Evolutionary conservation across 2,797 vertebrate species (phyloP).

Genomic region (Aerospiza tachiro): DNA sequence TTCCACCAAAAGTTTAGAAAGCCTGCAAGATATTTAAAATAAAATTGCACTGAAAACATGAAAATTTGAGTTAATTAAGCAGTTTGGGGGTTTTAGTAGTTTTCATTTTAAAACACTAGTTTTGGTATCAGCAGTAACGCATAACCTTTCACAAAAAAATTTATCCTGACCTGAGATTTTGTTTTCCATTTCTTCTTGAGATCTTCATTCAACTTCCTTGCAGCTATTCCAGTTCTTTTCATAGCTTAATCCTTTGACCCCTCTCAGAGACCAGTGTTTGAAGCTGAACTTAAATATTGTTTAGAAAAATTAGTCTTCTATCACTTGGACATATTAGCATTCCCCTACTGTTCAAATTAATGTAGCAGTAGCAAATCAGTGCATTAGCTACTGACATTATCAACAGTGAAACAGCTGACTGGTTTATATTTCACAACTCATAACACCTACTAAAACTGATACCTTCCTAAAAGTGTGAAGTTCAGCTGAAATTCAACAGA

Average conservation of each 20-base stretch:
- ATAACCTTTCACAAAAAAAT: neutral
- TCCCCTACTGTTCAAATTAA: neutral
- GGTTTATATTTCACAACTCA: neutral
- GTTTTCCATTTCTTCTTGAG: neutral
- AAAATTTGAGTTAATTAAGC: neutral
- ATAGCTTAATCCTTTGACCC: neutral
- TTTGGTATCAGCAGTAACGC: neutral
- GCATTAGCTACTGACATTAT: neutral
- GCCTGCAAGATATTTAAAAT: neutral
- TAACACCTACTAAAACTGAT: neutral
- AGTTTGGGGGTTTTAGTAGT: neutral
- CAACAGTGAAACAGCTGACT: neutral
- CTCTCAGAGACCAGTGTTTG: neutral
- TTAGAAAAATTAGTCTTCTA: neutral
- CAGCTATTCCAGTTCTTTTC: neutral
- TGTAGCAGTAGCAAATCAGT: neutral
- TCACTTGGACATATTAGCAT: neutral
- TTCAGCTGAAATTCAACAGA: neutral
- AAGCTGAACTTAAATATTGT: neutral
- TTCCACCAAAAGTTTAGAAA: neutral
- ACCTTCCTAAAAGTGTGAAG: neutral
- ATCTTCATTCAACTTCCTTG: neutral
- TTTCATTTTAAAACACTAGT: neutral
- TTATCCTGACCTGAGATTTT: neutral
- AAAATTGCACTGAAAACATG: neutral